Conservation (phyloP, 2,888 invertebrate genomes). For the Liopterus haemorrhoidalis region DNA sequence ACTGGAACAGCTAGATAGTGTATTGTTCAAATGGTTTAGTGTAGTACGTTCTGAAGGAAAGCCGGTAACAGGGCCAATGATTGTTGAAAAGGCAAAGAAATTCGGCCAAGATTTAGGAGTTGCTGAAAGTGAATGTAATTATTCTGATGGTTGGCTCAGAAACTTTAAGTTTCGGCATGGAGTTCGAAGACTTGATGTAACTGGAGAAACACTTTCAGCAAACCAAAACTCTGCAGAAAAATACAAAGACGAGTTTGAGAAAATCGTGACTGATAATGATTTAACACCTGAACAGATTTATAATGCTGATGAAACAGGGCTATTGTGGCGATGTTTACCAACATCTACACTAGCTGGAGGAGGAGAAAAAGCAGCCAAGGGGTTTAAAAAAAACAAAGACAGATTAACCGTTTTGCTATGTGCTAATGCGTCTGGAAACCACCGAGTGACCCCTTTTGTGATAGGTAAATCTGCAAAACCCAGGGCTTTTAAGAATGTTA, state of each 20-base stretch:
- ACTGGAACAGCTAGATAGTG: too few species aligned
- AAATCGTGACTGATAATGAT: slow-evolving; percentile 27
- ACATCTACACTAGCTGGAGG: slow-evolving; percentile 2
- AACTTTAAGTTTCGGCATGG: slow-evolving; percentile 32
- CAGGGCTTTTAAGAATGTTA: slow-evolving; percentile 12
- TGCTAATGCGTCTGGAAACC: slow-evolving; percentile 10
- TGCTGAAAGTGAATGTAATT: too few species aligned
- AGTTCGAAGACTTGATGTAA: slow-evolving; percentile 27
- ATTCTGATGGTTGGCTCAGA: slow-evolving; percentile 33
- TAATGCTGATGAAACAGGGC: slow-evolving; percentile 40
- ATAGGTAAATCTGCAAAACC: slow-evolving; percentile 14
- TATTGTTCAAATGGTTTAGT: too few species aligned
- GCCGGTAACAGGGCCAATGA: too few species aligned
- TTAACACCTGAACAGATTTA: slow-evolving; percentile 35
- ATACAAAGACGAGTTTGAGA: slow-evolving; percentile 8
- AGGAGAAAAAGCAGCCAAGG: slow-evolving; percentile 1
- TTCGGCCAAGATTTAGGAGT: too few species aligned
- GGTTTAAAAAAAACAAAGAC: slow-evolving; percentile 17
- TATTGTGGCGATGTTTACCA: slow-evolving; percentile 26
- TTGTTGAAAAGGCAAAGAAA: too few species aligned
- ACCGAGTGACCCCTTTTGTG: slow-evolving; percentile 10
- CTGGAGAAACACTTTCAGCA: slow-evolving; percentile 26
- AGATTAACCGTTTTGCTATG: slow-evolving; percentile 12
- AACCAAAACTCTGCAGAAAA: slow-evolving; percentile 22
- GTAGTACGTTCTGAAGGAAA: too few species aligned